Evolutionary conservation across 2,113 vertebrate genomes (phyloP).

Genomic region (Bombycilla garrulus): DNA sequence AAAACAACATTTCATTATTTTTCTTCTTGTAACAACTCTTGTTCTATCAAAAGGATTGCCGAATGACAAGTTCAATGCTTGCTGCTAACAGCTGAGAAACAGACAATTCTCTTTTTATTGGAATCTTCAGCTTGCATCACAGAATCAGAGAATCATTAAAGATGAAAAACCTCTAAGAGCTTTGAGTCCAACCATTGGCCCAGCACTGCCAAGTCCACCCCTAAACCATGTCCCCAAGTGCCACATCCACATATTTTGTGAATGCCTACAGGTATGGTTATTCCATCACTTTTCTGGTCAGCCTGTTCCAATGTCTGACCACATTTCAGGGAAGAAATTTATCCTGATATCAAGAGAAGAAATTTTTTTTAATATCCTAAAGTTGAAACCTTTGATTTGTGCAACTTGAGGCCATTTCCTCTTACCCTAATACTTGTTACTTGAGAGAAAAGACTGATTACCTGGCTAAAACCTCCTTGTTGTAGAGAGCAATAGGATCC

Average conservation of each 20-base stretch:
- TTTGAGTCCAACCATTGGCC: background rate
- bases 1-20: slow-evolving; percentile 23
- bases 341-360: background rate
- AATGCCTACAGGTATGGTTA: background rate
- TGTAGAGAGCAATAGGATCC: background rate
- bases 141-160: background rate
- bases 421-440: background rate
- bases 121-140: background rate
- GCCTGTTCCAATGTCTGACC: background rate
- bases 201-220: background rate
- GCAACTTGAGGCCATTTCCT: background rate
- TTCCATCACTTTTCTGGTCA: background rate
- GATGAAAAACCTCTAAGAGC: background rate
- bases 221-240: background rate
- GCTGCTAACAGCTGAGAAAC: background rate
- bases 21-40: background rate
- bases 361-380: background rate
- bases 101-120: background rate
- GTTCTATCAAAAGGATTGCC: background rate
- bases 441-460: background rate
- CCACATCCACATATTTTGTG: background rate
- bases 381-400: background rate
- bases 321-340: background rate
- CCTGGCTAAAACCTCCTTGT: background rate
- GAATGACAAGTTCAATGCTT: background rate